Evolutionary conservation across 92 coral and sea anemone genomes (phyloP), one percentile per base, ranked within the genome.

Genomic region (Montipora capitata): DNA sequence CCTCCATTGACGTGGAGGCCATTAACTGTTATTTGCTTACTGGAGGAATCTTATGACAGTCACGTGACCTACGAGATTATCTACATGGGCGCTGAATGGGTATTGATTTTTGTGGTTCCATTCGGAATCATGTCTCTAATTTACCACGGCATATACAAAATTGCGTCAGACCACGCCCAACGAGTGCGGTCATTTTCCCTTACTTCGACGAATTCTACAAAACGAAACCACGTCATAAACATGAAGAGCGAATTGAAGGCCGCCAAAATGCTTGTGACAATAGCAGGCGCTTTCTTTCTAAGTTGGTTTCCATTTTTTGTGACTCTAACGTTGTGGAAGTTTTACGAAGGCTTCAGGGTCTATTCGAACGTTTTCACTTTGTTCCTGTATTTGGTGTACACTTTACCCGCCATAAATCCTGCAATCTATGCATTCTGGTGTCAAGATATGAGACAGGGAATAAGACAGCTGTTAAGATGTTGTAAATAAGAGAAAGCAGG

Each of bases 1-100:
- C 93, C 93, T 49, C 93, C 93, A 38, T 69, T 90, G 65, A 84
- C 85, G 12, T 90, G 93, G 93, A 27, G 93, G 79, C 93, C 93
- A 42, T 77, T 84, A 58, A 51, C 76, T 38, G 90, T 90, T 15
- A 87, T 90, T 59, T 90, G 90, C 72, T 90, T 76, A 15, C 42
- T 40, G 2, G 93, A 84, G 43, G 93, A 85, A 51, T 84, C 93
- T 4, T 90, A 85, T 52, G 65, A 78, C 5, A 63, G 85, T 41
- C 52, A 64, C 78, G 18, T 85, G 54, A 52, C 45, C 39, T 78
- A 42, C 10, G 93, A 90, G 78, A 73, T 78, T 35, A 13, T 85
- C 59, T 90, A 90, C 82, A 90, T 90, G 93, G 59, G 86, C 7
- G 82, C 78, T 4, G 93, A 90, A 72, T 90, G 93, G 93, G 8